Evolutionary conservation across 2,888 invertebrate genomes (phyloP), one percentile per base, ranked within the genome.

Genomic region (Saturnia pavonia): DNA sequence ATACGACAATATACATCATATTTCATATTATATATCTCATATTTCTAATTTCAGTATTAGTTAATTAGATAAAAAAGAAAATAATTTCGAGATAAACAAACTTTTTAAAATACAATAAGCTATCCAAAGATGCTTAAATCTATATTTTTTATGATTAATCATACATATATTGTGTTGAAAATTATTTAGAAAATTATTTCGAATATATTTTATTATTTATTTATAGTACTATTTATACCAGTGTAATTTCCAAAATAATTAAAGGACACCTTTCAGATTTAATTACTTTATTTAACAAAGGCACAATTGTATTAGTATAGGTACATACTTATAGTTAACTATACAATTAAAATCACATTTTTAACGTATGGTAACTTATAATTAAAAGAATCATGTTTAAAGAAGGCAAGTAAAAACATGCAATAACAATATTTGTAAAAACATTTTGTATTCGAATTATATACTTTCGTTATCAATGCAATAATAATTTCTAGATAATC

Each of bases 311-410:
- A 25, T 60, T 60, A 25, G 25, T n/a, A n/a, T n/a, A n/a, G n/a
- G n/a, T n/a, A n/a, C 25, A 2, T 60, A 60, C 57, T 25, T 34
- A 42, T 27, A 54, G 14, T 1, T 51, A 42, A 66, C 51, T 70
- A 70, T 70, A 66, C 54, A 40, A 70, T 51, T 66, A 54, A 79
- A 82, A 85, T 88, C 83, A 88, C 86, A 86, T 82, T 81, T 73
- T 75, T 74, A 80, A 75, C 76, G 74, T 75, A 81, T 82, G 87
- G 89, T 89, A 90, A 90, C 88, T 83, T 85, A 85, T 79, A 76
- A 78, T 78, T 74, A 77, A 75, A 75, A 77, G 72, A 74, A 76
- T 69, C 74, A 63, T n/a, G n/a, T 65, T n/a, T 40, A 65, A 40
- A 40, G 72, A 70, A 72, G 73, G 71, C 54, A 70, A 51, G 40